Percentiles rank a stretch among this genome's conserved stretches.
Conservation (phyloP, 1,140 invertebrate species). For the Trichoplusia ni region DNA sequence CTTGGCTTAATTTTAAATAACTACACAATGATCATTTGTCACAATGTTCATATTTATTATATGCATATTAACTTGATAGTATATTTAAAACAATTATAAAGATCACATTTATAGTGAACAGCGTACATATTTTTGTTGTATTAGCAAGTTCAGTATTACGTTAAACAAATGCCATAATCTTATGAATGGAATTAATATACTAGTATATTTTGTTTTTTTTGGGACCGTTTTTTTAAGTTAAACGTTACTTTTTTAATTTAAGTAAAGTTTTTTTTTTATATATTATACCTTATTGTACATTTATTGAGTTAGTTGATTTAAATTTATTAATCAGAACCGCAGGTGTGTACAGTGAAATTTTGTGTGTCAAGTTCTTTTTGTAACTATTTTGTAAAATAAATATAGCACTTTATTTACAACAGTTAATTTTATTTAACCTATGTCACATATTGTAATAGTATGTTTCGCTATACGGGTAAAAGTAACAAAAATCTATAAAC, state of each 20-base stretch:
- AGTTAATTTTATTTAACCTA: slow-evolving; percentile 35
- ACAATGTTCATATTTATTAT: slow-evolving; percentile 39
- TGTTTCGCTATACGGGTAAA: too few relatives aligned
- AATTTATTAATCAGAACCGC: slow-evolving; percentile 66
- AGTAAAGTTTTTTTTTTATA: slow-evolving; percentile 64
- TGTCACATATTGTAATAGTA: too few relatives aligned
- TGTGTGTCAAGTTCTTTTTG: slow-evolving; percentile 78
- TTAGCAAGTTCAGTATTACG: slow-evolving; percentile 79
- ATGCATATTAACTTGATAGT: slow-evolving; percentile 27
- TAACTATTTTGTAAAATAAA: slow-evolving; percentile 81
- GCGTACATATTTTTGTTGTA: slow-evolving; percentile 75
- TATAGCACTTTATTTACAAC: slow-evolving; percentile 81
- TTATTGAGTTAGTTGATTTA: slow-evolving; percentile 53
- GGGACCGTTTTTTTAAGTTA: slow-evolving; percentile 45
- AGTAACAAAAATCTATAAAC: too few relatives aligned
- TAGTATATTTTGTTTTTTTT: slow-evolving; percentile 60
- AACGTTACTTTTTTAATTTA: slow-evolving; percentile 65
- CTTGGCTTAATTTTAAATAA: slow-evolving; percentile 32
- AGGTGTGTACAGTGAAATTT: slow-evolving; percentile 78
- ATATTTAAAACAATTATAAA: slow-evolving; percentile 23
- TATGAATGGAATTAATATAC: slow-evolving; percentile 71
- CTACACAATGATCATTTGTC: slow-evolving; percentile 31
- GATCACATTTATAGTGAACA: slow-evolving; percentile 46
- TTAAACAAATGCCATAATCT: slow-evolving; percentile 76
- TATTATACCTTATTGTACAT: slow-evolving; percentile 59